These are phyloP conservation scores for Pseudorasbora parva DNA, from an alignment of 2,113 vertebrate genomes.

Conservation along the genomic window DNA sequence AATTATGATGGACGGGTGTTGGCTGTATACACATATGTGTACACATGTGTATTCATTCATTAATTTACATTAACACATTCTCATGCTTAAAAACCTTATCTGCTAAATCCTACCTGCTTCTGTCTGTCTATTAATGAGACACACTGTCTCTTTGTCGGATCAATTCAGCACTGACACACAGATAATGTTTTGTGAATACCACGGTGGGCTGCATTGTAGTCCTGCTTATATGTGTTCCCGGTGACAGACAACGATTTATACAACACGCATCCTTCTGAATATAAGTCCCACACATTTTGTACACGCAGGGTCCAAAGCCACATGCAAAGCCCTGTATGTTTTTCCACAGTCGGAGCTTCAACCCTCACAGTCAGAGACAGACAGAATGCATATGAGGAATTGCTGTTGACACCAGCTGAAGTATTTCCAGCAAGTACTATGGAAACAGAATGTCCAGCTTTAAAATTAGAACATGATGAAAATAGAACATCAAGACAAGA, in stretches of 20 bases:
- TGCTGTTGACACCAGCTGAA: constrained; percentile 20
- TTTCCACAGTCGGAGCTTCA: constrained; percentile 31
- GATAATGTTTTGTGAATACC: neutral
- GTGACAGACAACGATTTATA: constrained; percentile 21
- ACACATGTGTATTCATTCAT: neutral
- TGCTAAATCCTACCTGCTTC: constrained; percentile 1
- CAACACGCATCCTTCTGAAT: neutral
- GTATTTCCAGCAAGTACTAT: constrained; percentile 46
- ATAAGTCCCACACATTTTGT: constrained; percentile 19
- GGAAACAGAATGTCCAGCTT: constrained; percentile 45
- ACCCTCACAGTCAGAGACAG: constrained; percentile 8
- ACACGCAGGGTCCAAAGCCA: constrained; percentile 34
- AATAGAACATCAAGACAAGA: neutral
- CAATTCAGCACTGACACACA: constrained; percentile 19
- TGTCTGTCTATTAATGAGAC: constrained; percentile 14
- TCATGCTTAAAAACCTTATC: constrained; percentile 16
- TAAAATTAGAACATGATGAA: constrained; percentile 1
- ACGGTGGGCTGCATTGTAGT: neutral
- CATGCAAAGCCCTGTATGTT: neutral
- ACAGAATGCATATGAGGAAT: constrained; percentile 40
- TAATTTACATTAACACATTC: neutral
- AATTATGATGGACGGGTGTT: neutral
- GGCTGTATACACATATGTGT: neutral
- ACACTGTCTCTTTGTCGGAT: constrained; percentile 18
- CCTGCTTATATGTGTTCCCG: constrained; percentile 4